These are phyloP conservation scores for Norana najaformis DNA, from an alignment of 2,888 invertebrate species.

Conservation along the genomic window DNA sequence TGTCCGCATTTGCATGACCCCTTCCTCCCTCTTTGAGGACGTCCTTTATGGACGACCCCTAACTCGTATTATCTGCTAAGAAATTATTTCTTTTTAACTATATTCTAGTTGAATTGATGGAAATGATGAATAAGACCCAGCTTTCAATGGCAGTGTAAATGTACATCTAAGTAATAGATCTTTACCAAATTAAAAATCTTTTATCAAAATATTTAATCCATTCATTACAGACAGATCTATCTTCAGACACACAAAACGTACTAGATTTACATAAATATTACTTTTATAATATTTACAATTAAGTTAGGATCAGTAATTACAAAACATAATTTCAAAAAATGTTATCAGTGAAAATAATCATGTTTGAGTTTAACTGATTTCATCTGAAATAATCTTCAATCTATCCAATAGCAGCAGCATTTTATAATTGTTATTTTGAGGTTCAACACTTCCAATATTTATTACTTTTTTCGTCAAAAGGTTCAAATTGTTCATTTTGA, in stretches of 20 bases:
- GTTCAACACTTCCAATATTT: background rate
- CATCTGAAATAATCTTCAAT: background rate
- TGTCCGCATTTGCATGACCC: no score
- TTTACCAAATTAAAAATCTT: background rate
- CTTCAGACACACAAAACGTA: background rate
- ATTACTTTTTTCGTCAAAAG: background rate
- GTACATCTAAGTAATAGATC: background rate
- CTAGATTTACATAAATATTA: background rate
- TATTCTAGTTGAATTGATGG: background rate
- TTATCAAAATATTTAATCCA: background rate
- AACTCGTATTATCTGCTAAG: background rate
- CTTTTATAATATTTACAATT: constrained; percentile 4
- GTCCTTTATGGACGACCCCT: no score
- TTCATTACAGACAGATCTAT: background rate
- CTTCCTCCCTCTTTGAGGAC: no score
- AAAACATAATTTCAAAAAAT: background rate
- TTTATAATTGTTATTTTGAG: background rate
- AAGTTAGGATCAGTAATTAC: background rate
- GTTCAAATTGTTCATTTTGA: background rate
- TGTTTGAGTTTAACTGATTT: background rate
- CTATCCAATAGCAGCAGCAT: background rate
- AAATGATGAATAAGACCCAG: background rate
- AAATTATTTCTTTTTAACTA: background rate
- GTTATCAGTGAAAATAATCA: background rate
- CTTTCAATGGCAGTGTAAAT: background rate